Evolutionary conservation across 2,888 invertebrate species (phyloP), one percentile per base, ranked within the genome.

Genomic region (Dynastes maya): DNA sequence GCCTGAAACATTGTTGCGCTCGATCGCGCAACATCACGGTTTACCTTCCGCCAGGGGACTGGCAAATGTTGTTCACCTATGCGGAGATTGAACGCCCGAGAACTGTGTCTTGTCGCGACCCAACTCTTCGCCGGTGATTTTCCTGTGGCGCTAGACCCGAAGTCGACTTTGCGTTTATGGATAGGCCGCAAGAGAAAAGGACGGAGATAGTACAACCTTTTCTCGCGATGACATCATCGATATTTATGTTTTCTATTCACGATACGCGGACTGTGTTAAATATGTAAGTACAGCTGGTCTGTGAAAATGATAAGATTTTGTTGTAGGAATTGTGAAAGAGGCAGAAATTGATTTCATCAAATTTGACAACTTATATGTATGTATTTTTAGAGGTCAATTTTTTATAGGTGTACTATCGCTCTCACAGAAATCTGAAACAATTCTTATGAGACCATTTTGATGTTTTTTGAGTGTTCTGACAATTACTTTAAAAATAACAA

Each of bases 151-250:
- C 70, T 70, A 70, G 70, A 70, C 70, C 29, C 49, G n/a, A 70
- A 70, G 70, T 70, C 70, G 70, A 70, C 70, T 70, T 32, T 8
- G 53, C 53, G 16, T 70, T 70, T 70, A 29, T 13, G 51, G 37
- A 37, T 29, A 37, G 11, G 45, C 11, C 45, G 64, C 13, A n/a
- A 70, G 70, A 70, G 53, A 53, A 4, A 37, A 65, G 40, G 65
- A 65, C 37, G 65, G 65, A 45, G 65, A 55, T 55, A 55, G 37
- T 37, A 37, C 51, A 13, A 51, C 70, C 70, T 70, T 70, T 27
- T 70, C 70, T 70, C 27, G 32, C 29, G 32, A 80, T 81, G 81
- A 81, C 81, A 81, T 81, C 81, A 81, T 79, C 81, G 81, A 81
- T 81, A 81, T 81, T 81, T 81, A 80, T 77, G 80, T 78, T 68